Base-by-base conservation (phyloP, 2,797 vertebrate genomes). In the Diplodus sargus region DNA sequence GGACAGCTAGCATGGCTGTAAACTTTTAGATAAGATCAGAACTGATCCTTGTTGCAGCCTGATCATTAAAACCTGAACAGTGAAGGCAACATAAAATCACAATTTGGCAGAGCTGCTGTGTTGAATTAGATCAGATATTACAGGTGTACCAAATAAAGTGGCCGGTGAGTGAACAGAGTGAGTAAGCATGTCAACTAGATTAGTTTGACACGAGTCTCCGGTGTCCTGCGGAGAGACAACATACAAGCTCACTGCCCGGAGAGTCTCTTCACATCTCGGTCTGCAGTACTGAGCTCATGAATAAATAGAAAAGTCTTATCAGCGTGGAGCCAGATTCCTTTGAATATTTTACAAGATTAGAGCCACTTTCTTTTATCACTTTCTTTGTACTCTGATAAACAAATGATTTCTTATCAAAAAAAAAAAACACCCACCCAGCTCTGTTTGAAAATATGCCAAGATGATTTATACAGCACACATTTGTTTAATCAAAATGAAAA, bases 161-260 rank as follows among this genome's bases (percentile, higher is more conserved):
- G 39, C 10, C 39, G 3, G 8, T 39, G 39, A 39, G 39, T 39
- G 39, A 39, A 39, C 39, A 10, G 39, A 10, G 39, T 39, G 39
- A 39, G 39, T 39, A 39, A 39, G 39, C 39, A 39, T 11, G 39
- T 39, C 39, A 11, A 39, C 39, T 14, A 45, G 45, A 48, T 18
- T 18, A 48, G 47, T 54, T 53, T 83, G 82, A 85, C 78, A n/a
- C 13, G 43, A 30, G 74, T 81, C 43, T 28, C 25, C 34, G 25
- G 56, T 70, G 68, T 82, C 72, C 59, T 56, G 70, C 51, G 67
- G 56, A 57, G 57, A 70, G 8, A 74, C 7, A 30, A 61, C 28
- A 59, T 39, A 57, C 34, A 42, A 17, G 45, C 48, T 45, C 48
- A 7, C 67, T 49, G 16, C 52, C 69, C 57, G 45, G 14, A 22